phyloP scores from a whole-genome alignment of 1,140 invertebrate species.

The Aphaenogaster ashmeadi region DNA sequence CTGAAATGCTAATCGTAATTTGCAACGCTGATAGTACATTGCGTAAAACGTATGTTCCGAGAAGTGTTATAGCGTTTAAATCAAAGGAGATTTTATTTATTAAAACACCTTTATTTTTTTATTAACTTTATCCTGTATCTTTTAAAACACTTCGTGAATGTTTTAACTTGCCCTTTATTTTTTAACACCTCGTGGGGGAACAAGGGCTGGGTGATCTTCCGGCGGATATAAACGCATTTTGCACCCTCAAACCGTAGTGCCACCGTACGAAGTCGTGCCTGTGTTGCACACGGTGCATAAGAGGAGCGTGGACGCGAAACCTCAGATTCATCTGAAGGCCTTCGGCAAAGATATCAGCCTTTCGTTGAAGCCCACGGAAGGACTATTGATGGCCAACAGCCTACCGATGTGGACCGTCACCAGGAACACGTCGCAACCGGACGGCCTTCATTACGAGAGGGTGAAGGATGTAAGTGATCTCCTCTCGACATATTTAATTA shows the following conservation, averaged over 20 bases:
- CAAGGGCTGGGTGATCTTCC: background rate
- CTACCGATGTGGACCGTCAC: slow-evolving; percentile 93
- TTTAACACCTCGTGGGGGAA: background rate
- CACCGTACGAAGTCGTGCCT: slow-evolving; percentile 90
- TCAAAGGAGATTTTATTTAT: background rate
- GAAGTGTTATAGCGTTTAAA: background rate
- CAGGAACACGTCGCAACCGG: slow-evolving; percentile 90
- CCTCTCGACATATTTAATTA: background rate
- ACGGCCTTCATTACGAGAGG: slow-evolving; percentile 93
- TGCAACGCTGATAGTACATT: background rate
- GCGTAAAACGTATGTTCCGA: background rate
- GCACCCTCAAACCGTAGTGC: slow-evolving; percentile 86
- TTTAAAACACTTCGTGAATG: no score
- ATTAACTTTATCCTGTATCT: no score
- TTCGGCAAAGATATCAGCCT: slow-evolving; percentile 92
- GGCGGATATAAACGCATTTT: background rate
- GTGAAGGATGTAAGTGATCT: slow-evolving; percentile 89
- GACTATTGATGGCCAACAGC: slow-evolving; percentile 90
- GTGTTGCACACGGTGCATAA: slow-evolving; percentile 86
- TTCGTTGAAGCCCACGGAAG: slow-evolving; percentile 91
- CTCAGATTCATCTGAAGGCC: slow-evolving; percentile 92
- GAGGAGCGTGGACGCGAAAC: slow-evolving; percentile 87
- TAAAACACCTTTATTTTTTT: no score
- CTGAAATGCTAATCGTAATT: background rate
- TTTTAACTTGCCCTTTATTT: background rate